Percentiles rank a stretch among this genome's conserved stretches.
Conservation (phyloP, 37 sponge, comb jelly and placozoan species). For the Hexactinellida sp. region DNA sequence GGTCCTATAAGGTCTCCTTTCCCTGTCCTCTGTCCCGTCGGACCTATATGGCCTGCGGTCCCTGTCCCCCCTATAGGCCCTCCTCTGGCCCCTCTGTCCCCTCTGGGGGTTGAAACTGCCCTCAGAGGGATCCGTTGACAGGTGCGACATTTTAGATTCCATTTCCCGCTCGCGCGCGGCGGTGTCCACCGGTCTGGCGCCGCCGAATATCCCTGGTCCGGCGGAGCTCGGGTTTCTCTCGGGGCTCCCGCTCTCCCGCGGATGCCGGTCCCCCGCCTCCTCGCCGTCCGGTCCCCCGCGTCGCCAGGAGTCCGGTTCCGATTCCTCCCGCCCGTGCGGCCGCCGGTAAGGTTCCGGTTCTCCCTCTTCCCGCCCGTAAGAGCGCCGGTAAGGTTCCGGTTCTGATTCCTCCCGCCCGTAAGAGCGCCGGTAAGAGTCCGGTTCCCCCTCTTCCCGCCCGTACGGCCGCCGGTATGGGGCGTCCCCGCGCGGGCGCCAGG, state of each 20-base stretch:
- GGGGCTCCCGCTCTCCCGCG: conserved; percentile 24
- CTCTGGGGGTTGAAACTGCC: not conserved
- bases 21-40: not conserved
- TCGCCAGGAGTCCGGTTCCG: not conserved
- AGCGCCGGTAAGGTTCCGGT: too few species aligned
- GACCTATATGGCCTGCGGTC: not conserved
- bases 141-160: conserved; percentile 37
- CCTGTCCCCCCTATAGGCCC: too few species aligned
- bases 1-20: not conserved
- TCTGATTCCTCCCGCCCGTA: not conserved
- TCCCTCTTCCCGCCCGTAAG: not conserved
- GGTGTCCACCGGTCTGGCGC: conserved; percentile 86
- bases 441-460: not conserved
- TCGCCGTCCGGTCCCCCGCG: not conserved
- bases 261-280: conserved; percentile 14
- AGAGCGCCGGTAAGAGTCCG: too few species aligned
- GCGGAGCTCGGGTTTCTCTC: conserved; percentile 29
- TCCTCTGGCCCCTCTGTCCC: not conserved
- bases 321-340: not conserved
- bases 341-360: not conserved
- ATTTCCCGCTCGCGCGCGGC: conserved; percentile 55
- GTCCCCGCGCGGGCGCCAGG: not conserved
- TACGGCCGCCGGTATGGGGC: not conserved
- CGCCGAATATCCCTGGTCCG: conserved; percentile 64
- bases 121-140: not conserved